phyloP scores from a whole-genome alignment of 2,888 invertebrate species.

The Brachyptera risi region DNA sequence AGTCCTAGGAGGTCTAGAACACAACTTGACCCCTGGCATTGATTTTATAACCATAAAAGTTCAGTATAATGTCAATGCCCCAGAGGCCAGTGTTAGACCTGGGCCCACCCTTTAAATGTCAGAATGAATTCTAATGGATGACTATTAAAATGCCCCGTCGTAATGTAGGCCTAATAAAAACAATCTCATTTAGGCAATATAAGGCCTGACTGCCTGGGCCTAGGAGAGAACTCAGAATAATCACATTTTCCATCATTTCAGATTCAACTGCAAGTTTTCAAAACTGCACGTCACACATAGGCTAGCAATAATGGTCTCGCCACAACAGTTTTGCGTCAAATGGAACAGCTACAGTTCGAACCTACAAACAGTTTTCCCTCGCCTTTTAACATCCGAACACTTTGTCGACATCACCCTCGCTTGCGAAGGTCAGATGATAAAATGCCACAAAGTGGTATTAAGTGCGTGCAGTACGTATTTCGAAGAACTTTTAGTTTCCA shows the following conservation, averaged over 20 bases:
- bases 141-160: too few relatives aligned
- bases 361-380: slow-evolving; percentile 41
- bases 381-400: slow-evolving; percentile 40
- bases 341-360: slow-evolving; percentile 44
- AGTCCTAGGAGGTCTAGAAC: too few relatives aligned
- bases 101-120: too few relatives aligned
- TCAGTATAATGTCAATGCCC: too few relatives aligned
- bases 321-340: slow-evolving; percentile 50
- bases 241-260: not conserved
- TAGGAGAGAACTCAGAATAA: not conserved
- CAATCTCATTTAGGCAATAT: too few relatives aligned
- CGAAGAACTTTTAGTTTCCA: slow-evolving; percentile 37
- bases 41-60: too few relatives aligned
- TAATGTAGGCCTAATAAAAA: too few relatives aligned
- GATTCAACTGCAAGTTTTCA: not conserved
- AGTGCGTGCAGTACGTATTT: slow-evolving; percentile 39
- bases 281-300: not conserved
- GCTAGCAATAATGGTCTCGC: not conserved
- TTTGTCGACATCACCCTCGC: slow-evolving; percentile 44
- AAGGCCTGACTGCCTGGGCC: not conserved
- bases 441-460: slow-evolving; percentile 42
- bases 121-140: too few relatives aligned
- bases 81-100: too few relatives aligned
- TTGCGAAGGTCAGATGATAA: slow-evolving; percentile 43
- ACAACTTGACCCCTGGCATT: too few relatives aligned